Evolutionary conservation across 2,113 vertebrate genomes (phyloP).

Genomic region (Oreocharis arfaki): DNA sequence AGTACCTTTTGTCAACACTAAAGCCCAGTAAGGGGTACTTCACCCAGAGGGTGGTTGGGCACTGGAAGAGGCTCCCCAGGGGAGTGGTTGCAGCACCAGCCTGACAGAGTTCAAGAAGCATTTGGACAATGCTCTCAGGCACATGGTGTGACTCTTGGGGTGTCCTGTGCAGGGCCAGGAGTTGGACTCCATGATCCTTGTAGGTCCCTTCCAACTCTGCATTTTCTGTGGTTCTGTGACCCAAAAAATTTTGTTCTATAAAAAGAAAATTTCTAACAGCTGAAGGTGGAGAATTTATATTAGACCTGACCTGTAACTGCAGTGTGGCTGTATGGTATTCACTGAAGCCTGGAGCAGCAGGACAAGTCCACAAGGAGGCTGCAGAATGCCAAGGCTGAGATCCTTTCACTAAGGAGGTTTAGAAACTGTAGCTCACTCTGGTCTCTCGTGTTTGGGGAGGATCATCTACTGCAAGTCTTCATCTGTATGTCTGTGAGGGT

Average conservation of each 20-base stretch:
- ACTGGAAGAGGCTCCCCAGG: background rate
- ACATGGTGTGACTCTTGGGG: background rate
- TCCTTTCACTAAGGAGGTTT: background rate
- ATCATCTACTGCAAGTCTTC: background rate
- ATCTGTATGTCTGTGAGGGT: background rate
- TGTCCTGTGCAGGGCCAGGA: background rate
- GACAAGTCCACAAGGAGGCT: background rate
- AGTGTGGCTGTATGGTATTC: background rate
- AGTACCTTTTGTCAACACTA: background rate
- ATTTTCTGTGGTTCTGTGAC: background rate
- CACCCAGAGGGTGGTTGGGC: background rate
- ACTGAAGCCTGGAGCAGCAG: background rate
- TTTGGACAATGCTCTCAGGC: background rate
- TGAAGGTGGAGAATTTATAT: background rate
- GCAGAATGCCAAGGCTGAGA: background rate
- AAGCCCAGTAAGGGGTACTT: background rate
- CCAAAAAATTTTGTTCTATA: background rate
- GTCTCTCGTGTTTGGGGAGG: background rate
- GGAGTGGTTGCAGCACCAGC: background rate
- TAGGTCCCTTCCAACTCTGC: background rate
- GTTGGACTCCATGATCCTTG: background rate
- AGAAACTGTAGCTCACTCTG: background rate
- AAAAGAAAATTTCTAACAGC: background rate
- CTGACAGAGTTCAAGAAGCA: background rate
- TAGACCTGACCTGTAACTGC: background rate